These are phyloP conservation scores for Sitta europaea DNA, from an alignment of 2,113 vertebrate genomes.

Conservation along the genomic window DNA sequence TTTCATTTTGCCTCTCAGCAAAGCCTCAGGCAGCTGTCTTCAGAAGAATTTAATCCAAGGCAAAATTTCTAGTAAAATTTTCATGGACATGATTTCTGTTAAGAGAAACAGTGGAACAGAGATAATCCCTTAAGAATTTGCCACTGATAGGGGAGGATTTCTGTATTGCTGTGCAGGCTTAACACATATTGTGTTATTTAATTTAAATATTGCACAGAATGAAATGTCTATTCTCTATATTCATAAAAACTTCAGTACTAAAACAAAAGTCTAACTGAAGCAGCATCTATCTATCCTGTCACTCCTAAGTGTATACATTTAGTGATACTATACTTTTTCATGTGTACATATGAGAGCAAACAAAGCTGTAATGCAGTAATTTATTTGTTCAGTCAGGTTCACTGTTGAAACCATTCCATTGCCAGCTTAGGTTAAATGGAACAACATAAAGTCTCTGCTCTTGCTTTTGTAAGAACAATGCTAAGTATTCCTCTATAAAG, in stretches of 20 bases:
- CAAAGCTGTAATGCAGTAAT: background rate
- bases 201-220: background rate
- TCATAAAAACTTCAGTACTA: background rate
- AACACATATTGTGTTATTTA: background rate
- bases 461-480: background rate
- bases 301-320: background rate
- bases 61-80: background rate
- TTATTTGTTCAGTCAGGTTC: background rate
- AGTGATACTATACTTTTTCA: background rate
- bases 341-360: background rate
- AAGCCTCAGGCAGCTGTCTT: background rate
- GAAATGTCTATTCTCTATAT: background rate
- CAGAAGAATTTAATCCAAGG: background rate
- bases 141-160: background rate
- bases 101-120: background rate
- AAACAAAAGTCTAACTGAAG: background rate
- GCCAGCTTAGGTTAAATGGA: background rate
- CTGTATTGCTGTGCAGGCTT: background rate
- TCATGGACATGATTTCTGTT: background rate
- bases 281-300: background rate
- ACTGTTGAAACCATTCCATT: background rate
- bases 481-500: background rate
- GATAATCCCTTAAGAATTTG: background rate
- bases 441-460: background rate
- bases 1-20: background rate